Percentiles rank a stretch among this genome's conserved stretches.
phyloP scores from a whole-genome alignment of 2,113 vertebrate genomes.

The Orientallactaga bullata region DNA sequence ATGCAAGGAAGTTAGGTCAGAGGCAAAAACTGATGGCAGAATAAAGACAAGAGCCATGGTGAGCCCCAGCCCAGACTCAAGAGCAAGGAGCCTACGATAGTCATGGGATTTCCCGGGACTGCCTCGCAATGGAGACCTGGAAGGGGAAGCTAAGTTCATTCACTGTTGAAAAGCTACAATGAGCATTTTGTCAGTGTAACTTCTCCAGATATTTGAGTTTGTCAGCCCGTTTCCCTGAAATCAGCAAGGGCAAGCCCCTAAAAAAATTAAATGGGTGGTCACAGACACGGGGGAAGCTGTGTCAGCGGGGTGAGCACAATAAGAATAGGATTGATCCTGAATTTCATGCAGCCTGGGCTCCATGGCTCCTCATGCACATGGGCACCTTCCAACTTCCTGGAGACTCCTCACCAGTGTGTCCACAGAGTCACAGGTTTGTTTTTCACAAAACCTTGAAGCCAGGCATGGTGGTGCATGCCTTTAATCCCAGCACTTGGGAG shows the following conservation, averaged over 20 bases:
- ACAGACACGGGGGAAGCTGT: neutral
- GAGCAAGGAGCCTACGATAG: neutral
- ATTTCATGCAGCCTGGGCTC: neutral
- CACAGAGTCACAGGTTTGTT: neutral
- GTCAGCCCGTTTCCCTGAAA: constrained; percentile 42
- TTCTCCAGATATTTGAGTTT: constrained; percentile 53
- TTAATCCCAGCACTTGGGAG: no score
- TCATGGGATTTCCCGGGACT: neutral
- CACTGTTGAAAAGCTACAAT: neutral
- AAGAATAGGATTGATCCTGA: fast-evolving
- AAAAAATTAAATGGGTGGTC: neutral
- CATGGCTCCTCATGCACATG: fast-evolving
- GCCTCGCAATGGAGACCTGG: neutral
- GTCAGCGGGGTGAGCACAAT: neutral
- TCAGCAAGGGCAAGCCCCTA: constrained; percentile 66
- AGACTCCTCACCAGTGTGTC: neutral
- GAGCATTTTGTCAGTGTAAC: neutral
- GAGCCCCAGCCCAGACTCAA: no score
- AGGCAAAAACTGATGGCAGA: neutral
- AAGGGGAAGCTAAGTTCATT: constrained; percentile 14
- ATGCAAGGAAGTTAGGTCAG: neutral
- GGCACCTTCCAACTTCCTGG: neutral
- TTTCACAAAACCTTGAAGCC: no score
- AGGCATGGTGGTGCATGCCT: no score
- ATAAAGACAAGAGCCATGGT: neutral